Base-by-base conservation (phyloP, 2,113 vertebrate genomes). In the Anhinga rufa region DNA sequence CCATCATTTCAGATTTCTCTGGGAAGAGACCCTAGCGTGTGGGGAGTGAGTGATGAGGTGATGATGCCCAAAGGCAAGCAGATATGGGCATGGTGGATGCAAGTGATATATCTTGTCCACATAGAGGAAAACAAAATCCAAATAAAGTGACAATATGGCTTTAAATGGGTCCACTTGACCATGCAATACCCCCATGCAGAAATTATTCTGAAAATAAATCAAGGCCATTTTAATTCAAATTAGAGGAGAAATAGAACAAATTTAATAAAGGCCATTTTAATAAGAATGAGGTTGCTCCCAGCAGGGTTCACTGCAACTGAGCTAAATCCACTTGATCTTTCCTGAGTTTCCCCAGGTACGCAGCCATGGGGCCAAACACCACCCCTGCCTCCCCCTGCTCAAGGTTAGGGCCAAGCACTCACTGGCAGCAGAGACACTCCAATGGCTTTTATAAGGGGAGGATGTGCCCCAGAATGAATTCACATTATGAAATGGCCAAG, bases 1-100 rank as follows among this genome's bases (percentile, higher is more conserved):
- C 22, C 65, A 24, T n/a, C 11, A 0, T 17, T 81, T 9, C 44
- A 60, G 68, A 14, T 21, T 34, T 82, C 42, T 68, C 48, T 38
- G 65, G 46, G 46, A 65, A 52, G 57, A n/a, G 22, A 48, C 12
- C 25, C 10, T 5, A 8, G 62, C 0, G 0, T 3, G 24, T 9
- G 44, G n/a, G 18, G 18, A 80, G 36, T 10, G 70, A 81, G 29
- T 6, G 25, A 34, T 16, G 71, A 70, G 14, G 40, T 34, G 61
- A 17, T 19, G 52, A 76, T 44, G 8, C 51, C 66, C 88, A 49
- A 40, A 87, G 65, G 46, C 19, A 31, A 79, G 82, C 34, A 82
- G 86, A 44, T 48, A n/a, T 1, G 40, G 58, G 64, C 65, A 75
- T 0, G 12, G 49, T 10, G 20, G n/a, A 24, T 42, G 4, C 18